phyloP scores from a whole-genome alignment of 2,888 invertebrate genomes.

The Drosophila emarginata region DNA sequence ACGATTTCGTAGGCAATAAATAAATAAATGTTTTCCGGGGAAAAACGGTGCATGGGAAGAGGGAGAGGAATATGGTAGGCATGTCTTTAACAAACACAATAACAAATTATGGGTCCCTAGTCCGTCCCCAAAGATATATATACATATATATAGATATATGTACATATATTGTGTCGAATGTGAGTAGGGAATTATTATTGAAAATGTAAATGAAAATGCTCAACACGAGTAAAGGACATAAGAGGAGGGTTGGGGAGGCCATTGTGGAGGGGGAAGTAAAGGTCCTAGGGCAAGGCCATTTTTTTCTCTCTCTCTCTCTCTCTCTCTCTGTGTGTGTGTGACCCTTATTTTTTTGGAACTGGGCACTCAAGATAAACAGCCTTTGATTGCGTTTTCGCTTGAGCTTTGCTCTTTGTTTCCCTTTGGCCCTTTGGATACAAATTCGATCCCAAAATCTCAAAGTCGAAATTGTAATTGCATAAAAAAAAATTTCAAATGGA shows the following conservation, averaged over 20 bases:
- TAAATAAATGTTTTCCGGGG: slow-evolving; percentile 55
- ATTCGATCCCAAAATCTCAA: neutral
- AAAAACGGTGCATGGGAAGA: neutral
- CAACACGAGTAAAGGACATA: neutral
- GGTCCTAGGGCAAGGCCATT: slow-evolving; percentile 18
- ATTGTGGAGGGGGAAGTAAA: neutral
- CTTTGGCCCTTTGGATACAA: neutral
- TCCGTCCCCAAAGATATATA: slow-evolving; percentile 33
- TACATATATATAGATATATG: slow-evolving; percentile 19
- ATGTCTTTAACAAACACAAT: slow-evolving; percentile 33
- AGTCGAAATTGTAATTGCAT: neutral
- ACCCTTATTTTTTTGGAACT: slow-evolving; percentile 6
- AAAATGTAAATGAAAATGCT: slow-evolving; percentile 63
- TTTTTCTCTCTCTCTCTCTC: slow-evolving; percentile 1
- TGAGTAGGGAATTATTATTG: slow-evolving; percentile 53
- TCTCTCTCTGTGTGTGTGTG: neutral
- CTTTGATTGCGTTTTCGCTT: slow-evolving; percentile 56
- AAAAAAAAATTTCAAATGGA: neutral
- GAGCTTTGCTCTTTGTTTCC: slow-evolving; percentile 6
- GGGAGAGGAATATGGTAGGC: neutral
- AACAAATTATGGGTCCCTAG: slow-evolving; percentile 49
- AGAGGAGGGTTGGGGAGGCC: neutral
- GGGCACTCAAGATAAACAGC: slow-evolving; percentile 67
- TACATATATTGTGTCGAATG: slow-evolving; percentile 27
- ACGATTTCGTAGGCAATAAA: slow-evolving; percentile 58